Evolutionary conservation across 2,888 invertebrate species (phyloP), one percentile per base, ranked within the genome.

Genomic region (Gerosis bhagava): DNA sequence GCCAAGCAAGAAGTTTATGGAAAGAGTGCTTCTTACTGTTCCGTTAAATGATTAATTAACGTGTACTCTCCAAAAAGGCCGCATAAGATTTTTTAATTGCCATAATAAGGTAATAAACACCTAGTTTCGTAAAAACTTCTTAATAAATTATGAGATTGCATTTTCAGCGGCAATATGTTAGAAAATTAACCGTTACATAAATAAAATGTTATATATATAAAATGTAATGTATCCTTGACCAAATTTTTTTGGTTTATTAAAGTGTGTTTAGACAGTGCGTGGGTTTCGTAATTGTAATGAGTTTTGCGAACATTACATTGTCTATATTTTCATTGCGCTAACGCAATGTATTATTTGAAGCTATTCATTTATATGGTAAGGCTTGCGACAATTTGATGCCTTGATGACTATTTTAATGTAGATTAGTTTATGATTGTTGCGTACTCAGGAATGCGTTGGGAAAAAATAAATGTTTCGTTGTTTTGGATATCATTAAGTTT

Each of bases 21-120:
- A 70, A 75, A 75, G 68, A 67, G n/a, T n/a, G n/a, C 58, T 73
- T 70, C 72, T 74, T 71, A 34, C 60, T 77, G 63, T 76, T 73
- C 13, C 19, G 16, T 8, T 28, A 35, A 36, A 7, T 25, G 34
- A 63, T 58, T 56, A 51, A 68, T 72, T 65, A 69, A n/a, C n/a
- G n/a, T n/a, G n/a, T n/a, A n/a, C n/a, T n/a, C n/a, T n/a, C n/a
- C n/a, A n/a, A n/a, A n/a, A n/a, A n/a, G n/a, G n/a, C n/a, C n/a
- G n/a, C n/a, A 21, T 22, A 36, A 36, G 10, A n/a, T n/a, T 12
- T 28, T 36, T 36, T 44, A 22, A 29, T 22, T 22, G 29, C 15
- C 7, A 28, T 24, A 24, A 24, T n/a, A n/a, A n/a, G n/a, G n/a
- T n/a, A n/a, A n/a, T n/a, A n/a, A n/a, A n/a, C n/a, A n/a, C n/a